A percentile compares a stretch with the other conserved stretches of the same genome.
Conservation (phyloP, 2,113 vertebrate species). For the Lipophrys pholis region DNA sequence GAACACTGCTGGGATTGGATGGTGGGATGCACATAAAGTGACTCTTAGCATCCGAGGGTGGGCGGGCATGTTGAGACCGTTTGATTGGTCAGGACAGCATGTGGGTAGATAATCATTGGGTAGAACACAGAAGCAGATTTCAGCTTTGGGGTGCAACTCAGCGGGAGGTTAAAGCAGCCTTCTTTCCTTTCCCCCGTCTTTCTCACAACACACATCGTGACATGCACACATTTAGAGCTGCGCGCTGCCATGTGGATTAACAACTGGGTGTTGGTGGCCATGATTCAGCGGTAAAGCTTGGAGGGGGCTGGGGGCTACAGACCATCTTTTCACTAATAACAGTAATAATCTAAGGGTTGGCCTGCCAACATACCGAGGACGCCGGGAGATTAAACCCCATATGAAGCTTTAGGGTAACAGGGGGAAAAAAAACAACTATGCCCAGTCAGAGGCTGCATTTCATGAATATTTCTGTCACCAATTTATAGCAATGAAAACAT, state of each 20-base stretch:
- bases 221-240: background rate
- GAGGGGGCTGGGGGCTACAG: background rate
- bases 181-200: slow-evolving; percentile 15
- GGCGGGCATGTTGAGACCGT: slow-evolving; percentile 29
- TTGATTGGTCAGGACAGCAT: slow-evolving; percentile 62
- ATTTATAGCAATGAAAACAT: too few relatives aligned
- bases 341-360: slow-evolving; percentile 60
- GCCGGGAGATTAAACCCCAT: slow-evolving; percentile 39
- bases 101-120: slow-evolving; percentile 74
- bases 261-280: slow-evolving; percentile 34
- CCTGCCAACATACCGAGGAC: slow-evolving; percentile 23
- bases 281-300: slow-evolving; percentile 48
- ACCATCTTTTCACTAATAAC: slow-evolving; percentile 66
- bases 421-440: slow-evolving; percentile 3
- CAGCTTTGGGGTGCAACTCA: slow-evolving; percentile 65
- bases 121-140: slow-evolving; percentile 66
- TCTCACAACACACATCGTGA: background rate
- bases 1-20: slow-evolving; percentile 47
- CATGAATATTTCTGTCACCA: too few relatives aligned
- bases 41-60: slow-evolving; percentile 41
- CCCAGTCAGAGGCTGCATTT: background rate
- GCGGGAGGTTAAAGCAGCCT: slow-evolving; percentile 49
- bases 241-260: slow-evolving; percentile 39
- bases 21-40: slow-evolving; percentile 33
- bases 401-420: slow-evolving; percentile 16